Conservation (phyloP, 2,888 invertebrate species). For the Mactromeris polynyma region DNA sequence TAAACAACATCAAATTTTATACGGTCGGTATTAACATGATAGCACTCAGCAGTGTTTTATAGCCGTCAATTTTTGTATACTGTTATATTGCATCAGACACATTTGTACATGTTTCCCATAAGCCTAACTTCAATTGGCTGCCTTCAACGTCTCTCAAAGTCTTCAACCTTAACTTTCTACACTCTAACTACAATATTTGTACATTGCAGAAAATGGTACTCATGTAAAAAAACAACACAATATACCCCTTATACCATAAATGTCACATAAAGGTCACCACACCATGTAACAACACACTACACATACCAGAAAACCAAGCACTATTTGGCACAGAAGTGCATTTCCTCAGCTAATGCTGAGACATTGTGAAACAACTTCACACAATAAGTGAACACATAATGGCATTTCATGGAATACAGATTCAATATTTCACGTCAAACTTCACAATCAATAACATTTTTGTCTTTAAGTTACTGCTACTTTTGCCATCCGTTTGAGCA, state of each 20-base stretch:
- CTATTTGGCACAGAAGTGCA: slow-evolving; percentile 8
- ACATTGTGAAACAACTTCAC: not conserved
- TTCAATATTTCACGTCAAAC: not conserved
- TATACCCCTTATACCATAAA: not conserved
- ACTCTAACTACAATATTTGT: too few species aligned
- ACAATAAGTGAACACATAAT: slow-evolving; percentile 1
- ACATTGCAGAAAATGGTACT: too few species aligned
- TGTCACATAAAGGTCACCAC: not conserved
- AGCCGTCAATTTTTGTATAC: too few species aligned
- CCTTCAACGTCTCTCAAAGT: too few species aligned
- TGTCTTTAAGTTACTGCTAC: slow-evolving; percentile 64
- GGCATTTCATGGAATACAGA: not conserved
- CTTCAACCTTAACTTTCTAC: too few species aligned
- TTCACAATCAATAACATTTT: not conserved
- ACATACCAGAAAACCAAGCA: not conserved
- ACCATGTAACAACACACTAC: not conserved
- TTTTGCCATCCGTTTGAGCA: slow-evolving; percentile 69
- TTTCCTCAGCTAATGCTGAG: not conserved
- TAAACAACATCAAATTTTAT: too few species aligned
- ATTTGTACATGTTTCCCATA: too few species aligned
- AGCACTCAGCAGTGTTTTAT: too few species aligned
- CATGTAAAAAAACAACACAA: not conserved
- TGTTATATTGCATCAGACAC: too few species aligned
- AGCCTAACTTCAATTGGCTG: too few species aligned
- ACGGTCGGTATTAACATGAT: too few species aligned